A percentile compares a stretch with the other conserved stretches of the same genome.
These are phyloP conservation scores for Lagopus muta DNA, from an alignment of 2,113 vertebrate species.

Conservation along the genomic window DNA sequence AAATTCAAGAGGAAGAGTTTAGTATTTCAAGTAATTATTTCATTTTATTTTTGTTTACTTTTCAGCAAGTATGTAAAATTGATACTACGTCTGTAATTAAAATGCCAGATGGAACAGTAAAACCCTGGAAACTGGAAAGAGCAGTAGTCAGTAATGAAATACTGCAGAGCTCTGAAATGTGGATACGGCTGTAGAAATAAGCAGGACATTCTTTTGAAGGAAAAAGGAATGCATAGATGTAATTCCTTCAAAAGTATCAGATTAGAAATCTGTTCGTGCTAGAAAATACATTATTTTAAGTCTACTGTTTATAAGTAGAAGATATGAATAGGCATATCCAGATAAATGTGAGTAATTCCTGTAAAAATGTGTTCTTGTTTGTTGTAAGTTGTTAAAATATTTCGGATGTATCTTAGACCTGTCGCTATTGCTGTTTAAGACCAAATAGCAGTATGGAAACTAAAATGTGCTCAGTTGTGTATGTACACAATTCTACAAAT, in stretches of 20 bases:
- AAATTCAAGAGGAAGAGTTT: background rate
- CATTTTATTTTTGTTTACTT: background rate
- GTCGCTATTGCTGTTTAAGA: background rate
- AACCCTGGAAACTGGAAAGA: background rate
- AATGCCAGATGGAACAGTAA: conserved; percentile 47
- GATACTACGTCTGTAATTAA: conserved; percentile 36
- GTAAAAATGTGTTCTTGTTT: background rate
- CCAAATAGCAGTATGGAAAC: background rate
- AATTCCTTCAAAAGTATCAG: background rate
- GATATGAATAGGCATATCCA: background rate
- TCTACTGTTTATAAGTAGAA: background rate
- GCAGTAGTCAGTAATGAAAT: conserved; percentile 19
- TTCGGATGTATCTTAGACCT: background rate
- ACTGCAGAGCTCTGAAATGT: background rate
- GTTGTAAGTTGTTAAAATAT: background rate
- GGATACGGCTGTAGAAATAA: background rate
- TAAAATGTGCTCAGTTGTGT: background rate
- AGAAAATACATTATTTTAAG: background rate
- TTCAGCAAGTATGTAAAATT: conserved; percentile 17
- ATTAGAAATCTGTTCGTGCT: background rate
- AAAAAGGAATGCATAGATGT: background rate
- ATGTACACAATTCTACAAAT: background rate
- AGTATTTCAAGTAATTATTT: background rate
- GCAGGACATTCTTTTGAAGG: background rate
- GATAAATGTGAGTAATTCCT: background rate